These are phyloP conservation scores for Aurelia coerulea DNA, from an alignment of 30 jellyfish, hydroid and myxozoan genomes.

Conservation along the genomic window DNA sequence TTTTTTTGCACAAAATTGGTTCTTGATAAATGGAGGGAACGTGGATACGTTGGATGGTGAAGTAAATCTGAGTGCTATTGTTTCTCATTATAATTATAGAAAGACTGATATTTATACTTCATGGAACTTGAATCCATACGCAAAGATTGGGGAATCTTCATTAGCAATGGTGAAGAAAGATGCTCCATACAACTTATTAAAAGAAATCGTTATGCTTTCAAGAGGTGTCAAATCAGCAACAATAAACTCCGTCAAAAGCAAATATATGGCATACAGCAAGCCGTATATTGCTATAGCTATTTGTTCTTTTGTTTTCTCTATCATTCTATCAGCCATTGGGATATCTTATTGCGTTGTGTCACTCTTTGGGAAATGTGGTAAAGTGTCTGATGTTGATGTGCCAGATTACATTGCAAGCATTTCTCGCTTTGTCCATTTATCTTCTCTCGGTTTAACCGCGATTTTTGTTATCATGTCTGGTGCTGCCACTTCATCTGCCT, in stretches of 20 bases:
- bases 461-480: constrained; percentile 40
- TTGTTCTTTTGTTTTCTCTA: constrained; percentile 9
- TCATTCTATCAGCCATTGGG: constrained; percentile 4
- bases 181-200: constrained; percentile 28
- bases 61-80: constrained; percentile 14
- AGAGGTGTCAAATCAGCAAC: constrained; percentile 33
- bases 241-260: not conserved
- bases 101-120: constrained; percentile 10
- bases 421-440: constrained; percentile 7
- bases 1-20: no score
- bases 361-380: constrained; percentile 1
- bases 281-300: constrained; percentile 43
- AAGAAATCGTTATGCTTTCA: not conserved
- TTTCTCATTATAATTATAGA: constrained; percentile 1
- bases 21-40: no score
- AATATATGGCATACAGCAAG: constrained; percentile 8
- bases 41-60: no score
- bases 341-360: constrained; percentile 13
- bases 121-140: constrained; percentile 42
- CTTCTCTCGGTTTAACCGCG: constrained; percentile 12
- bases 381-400: constrained; percentile 7
- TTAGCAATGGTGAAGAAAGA: constrained; percentile 2
- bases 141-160: constrained; percentile 37
- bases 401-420: not conserved
- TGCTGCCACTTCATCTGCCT: constrained; percentile 20